Evolutionary conservation across 2,113 vertebrate species (phyloP).

Genomic region (Syngnathus scovelli): DNA sequence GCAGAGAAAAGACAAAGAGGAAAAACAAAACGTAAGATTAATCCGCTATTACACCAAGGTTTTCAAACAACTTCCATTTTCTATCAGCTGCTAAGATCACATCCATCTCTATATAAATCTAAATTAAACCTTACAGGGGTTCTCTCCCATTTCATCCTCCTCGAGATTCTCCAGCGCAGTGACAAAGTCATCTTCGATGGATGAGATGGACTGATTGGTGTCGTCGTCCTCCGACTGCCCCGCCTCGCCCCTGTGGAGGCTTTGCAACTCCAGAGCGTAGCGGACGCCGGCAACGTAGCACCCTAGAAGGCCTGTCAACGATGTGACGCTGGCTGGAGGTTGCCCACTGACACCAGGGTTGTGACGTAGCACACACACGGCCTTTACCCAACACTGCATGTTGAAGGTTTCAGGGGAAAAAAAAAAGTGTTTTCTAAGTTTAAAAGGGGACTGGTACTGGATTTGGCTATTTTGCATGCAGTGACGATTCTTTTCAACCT

Average conservation of each 20-base stretch:
- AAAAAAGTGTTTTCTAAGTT: neutral
- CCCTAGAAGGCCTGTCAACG: conserved; percentile 79
- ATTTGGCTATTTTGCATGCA: neutral
- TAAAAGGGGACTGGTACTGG: neutral
- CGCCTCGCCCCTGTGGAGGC: conserved; percentile 67
- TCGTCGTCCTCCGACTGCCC: conserved; percentile 84
- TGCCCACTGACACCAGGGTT: conserved; percentile 69
- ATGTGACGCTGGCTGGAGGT: conserved; percentile 70
- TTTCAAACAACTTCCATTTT: neutral
- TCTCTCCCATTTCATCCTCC: conserved; percentile 78
- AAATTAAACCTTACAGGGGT: conserved; percentile 67
- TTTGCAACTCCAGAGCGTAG: conserved; percentile 78
- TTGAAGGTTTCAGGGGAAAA: neutral
- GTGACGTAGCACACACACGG: conserved; percentile 83
- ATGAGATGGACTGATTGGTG: conserved; percentile 95
- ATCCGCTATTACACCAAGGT: neutral
- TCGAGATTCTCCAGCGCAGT: conserved; percentile 95
- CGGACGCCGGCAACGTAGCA: conserved; percentile 83
- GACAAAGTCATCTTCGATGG: conserved; percentile 98
- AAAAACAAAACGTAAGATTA: neutral
- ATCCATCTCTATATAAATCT: neutral
- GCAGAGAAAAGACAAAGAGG: neutral
- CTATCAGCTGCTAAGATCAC: neutral
- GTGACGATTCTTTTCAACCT: neutral
- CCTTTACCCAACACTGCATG: conserved; percentile 64